Evolutionary conservation across 2,113 vertebrate genomes (phyloP).

Genomic region (Zosterops pallidus): DNA sequence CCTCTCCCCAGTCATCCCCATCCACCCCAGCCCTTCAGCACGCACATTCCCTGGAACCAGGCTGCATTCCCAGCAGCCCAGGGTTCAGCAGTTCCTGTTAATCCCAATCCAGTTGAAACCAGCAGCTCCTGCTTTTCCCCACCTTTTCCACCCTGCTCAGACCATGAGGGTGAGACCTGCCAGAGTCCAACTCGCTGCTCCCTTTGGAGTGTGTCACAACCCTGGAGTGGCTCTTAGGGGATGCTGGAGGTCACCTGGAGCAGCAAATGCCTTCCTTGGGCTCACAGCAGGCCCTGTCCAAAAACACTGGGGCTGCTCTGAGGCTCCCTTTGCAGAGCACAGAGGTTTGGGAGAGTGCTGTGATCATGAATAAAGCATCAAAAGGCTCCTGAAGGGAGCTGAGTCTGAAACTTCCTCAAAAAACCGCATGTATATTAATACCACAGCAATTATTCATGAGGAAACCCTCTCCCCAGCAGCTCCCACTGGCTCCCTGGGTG

Average conservation of each 20-base stretch:
- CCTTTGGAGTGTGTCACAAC: background rate
- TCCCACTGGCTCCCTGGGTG: background rate
- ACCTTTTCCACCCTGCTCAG: background rate
- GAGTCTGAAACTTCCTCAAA: background rate
- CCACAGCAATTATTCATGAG: background rate
- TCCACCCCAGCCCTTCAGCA: background rate
- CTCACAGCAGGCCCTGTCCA: background rate
- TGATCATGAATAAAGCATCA: slow-evolving; percentile 23
- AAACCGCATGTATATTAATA: background rate
- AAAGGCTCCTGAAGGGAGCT: slow-evolving; percentile 4
- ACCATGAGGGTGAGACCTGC: fast-evolving
- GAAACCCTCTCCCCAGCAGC: background rate
- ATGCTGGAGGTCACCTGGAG: fast-evolving
- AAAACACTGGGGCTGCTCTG: background rate
- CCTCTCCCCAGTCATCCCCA: background rate
- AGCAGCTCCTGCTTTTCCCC: background rate
- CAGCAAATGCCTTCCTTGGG: background rate
- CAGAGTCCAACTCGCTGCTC: fast-evolving
- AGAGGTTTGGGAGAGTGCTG: fast-evolving
- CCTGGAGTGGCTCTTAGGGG: fast-evolving
- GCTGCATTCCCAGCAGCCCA: background rate
- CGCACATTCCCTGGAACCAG: background rate
- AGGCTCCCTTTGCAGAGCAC: background rate
- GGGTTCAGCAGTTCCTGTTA: background rate
- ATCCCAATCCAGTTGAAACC: background rate